Evolutionary conservation across 2,113 vertebrate species (phyloP).

Genomic region (Nycticryphes semicollaris): DNA sequence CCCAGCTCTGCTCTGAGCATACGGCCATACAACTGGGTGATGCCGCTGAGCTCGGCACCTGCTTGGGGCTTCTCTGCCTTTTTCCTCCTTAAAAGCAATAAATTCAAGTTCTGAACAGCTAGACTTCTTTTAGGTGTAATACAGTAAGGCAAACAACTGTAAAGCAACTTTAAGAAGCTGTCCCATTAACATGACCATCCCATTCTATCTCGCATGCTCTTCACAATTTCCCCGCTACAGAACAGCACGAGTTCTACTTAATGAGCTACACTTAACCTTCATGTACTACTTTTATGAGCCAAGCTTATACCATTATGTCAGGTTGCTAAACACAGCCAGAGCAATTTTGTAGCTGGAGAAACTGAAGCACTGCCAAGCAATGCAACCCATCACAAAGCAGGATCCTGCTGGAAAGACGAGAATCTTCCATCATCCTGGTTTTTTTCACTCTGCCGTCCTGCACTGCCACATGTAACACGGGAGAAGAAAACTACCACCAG

Average conservation of each 20-base stretch:
- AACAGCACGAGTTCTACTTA: not conserved
- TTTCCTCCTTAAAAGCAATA: not conserved
- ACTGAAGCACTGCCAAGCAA: not conserved
- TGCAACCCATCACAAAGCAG: not conserved
- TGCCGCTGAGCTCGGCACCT: rapidly evolving
- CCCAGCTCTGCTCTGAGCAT: not conserved
- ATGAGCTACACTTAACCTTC: not conserved
- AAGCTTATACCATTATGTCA: not conserved
- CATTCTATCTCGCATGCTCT: not conserved
- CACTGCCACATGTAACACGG: not conserved
- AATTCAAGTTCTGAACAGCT: not conserved
- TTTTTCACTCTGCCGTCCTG: not conserved
- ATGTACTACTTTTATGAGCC: not conserved
- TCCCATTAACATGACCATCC: not conserved
- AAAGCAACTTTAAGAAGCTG: not conserved
- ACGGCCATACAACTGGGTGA: rapidly evolving
- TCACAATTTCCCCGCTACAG: not conserved
- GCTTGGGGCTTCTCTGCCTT: not conserved
- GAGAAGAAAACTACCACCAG: not conserved
- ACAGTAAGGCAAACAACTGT: not conserved
- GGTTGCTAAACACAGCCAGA: not conserved
- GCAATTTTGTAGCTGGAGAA: not conserved
- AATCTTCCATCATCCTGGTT: not conserved
- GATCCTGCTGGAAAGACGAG: not conserved
- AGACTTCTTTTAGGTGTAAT: not conserved